Base-by-base conservation (phyloP, 2,797 vertebrate genomes). In the Diplodus sargus region DNA sequence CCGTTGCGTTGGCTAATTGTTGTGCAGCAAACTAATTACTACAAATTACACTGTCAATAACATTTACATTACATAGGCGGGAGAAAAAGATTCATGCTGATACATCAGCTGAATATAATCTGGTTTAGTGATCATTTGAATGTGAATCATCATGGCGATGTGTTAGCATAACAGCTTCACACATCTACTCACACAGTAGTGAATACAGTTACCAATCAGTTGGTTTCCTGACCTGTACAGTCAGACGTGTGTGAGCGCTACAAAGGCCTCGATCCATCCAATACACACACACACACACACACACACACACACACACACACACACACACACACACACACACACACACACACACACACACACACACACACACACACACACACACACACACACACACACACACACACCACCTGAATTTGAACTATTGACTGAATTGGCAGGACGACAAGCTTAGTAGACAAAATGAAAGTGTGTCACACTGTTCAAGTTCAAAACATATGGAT, bases 401-500 rank as follows among this genome's bases (percentile, higher is more conserved):
- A 20, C 15, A 12, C n/a, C 39, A 17, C 25, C 20, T 34, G 20
- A 53, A 53, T 12, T 25, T 5, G 53, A 47, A 68, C 49, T 15
- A 39, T 15, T 7, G 28, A 18, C 11, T 25, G 47, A 8, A 34
- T 9, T 34, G 14, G 13, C 17, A 45, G 45, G 3, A 71, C 20
- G 42, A 76, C 18, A 30, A 60, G 42, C 22, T 30, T 8, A 25
- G 23, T 6, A 14, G 42, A 71, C 49, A 47, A 64, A 51, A 18
- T 48, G 16, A 17, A 28, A 56, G 15, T 23, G 20, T 34, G 28
- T 52, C 17, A 58, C 17, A 60, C 13, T 2, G 63, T 30, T 53
- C 12, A 57, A 34, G 23, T 54, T 76, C n/a, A 23, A 25, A 20
- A 60, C 42, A 78, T 45, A 59, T 62, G 51, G 43, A 63, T 20